Evolutionary conservation across 2,888 invertebrate genomes (phyloP), one percentile per base, ranked within the genome.

Genomic region (Brachycybe producta): DNA sequence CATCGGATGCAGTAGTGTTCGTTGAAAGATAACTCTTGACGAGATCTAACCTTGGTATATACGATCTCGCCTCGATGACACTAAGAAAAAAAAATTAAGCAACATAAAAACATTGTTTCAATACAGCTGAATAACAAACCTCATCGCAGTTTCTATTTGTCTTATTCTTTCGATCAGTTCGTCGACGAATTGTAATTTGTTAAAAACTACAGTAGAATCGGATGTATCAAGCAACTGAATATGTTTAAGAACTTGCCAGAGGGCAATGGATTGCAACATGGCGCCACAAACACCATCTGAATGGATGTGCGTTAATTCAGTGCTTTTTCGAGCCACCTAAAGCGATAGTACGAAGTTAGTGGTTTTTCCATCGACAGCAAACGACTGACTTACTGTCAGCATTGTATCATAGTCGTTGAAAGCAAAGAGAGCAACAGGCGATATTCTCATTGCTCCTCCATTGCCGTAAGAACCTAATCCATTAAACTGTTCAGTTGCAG

Each of bases 381-480:
- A 44, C 23, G 34, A 21, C 19, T 5, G 26, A n/a, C 28, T 46
- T 51, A 70, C 65, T 23, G 75, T 67, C 13, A 76, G 55, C 61
- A 78, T 66, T 40, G 71, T 61, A 51, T 72, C 70, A 55, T 74
- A 66, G 50, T 70, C 66, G 23, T 55, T 32, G 52, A 72, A 49
- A 56, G 69, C 75, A 63, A 75, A 80, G 39, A 84, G 64, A 1
- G 79, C 74, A 35, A 80, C 65, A 2, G 83, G 83, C 21, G 78
- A 67, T 24, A 80, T 70, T 58, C 83, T 69, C 82, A 84, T 83
- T 1, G 81, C 80, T 39, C 78, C 81, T 1, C 83, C 83, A 66
- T 83, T 84, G n/a, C 83, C 84, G 66, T 72, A 80, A 1, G 82
- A 82, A 1, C 84, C 83, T 8, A 60, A 57, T 2, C 82, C 81